A percentile compares a stretch with the other conserved stretches of the same genome.
Conservation (phyloP, 2,113 vertebrate genomes). For the Anser brachyrhynchus region DNA sequence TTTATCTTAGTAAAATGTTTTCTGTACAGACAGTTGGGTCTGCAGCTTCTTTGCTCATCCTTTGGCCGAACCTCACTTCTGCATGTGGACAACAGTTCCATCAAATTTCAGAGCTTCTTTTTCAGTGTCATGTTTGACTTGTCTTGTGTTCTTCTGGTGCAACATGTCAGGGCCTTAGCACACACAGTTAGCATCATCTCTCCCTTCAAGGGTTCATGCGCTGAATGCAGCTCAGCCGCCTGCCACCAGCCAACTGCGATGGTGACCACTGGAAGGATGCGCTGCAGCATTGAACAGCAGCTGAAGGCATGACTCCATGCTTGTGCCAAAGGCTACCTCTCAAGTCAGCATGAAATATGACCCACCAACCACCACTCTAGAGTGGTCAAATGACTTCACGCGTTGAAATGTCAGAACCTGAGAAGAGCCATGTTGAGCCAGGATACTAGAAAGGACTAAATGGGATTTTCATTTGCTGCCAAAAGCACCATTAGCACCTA, state of each 20-base stretch:
- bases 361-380: neutral
- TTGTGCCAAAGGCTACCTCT: neutral
- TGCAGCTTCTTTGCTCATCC: neutral
- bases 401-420: neutral
- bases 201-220: neutral
- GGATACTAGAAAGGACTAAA: neutral
- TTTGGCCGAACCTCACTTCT: neutral
- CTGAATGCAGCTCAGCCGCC: neutral
- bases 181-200: neutral
- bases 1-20: neutral
- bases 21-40: neutral
- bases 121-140: neutral
- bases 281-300: neutral
- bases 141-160: neutral
- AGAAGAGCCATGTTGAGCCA: neutral
- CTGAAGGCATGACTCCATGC: neutral
- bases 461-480: neutral
- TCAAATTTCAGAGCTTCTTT: neutral
- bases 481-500: accelerated
- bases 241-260: neutral
- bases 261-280: neutral
- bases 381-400: neutral
- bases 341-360: neutral
- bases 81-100: neutral
- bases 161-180: neutral